Percentiles rank a stretch among this genome's conserved stretches.
Conservation (phyloP, 2,888 invertebrate genomes). For the Phasia obesa region DNA sequence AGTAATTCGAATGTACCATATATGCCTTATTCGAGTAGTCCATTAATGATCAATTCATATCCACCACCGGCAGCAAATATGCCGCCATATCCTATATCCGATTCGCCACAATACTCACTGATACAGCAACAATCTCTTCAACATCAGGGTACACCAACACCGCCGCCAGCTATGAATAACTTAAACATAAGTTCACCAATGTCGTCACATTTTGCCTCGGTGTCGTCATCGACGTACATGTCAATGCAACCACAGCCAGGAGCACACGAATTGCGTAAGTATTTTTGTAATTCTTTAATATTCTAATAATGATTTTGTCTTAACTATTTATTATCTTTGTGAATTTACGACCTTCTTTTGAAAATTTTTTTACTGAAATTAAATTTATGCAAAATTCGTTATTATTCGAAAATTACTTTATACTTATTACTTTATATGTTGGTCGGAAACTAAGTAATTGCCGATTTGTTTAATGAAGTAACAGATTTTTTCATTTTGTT, state of each 20-base stretch:
- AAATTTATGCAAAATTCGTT: no score
- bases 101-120: constrained; percentile 77
- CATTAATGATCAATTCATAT: constrained; percentile 80
- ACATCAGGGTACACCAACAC: constrained; percentile 44
- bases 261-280: constrained; percentile 78
- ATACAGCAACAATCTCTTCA: constrained; percentile 64
- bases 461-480: no score
- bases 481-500: no score
- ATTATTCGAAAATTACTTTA: no score
- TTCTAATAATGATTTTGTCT: neutral
- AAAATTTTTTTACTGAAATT: no score
- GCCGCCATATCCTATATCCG: constrained; percentile 75
- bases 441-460: no score
- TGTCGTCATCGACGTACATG: constrained; percentile 76
- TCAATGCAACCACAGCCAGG: constrained; percentile 71
- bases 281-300: constrained; percentile 2
- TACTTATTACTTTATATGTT: no score
- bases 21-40: constrained; percentile 79
- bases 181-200: constrained; percentile 47
- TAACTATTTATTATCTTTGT: no score
- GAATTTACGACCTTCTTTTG: no score
- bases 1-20: constrained; percentile 77
- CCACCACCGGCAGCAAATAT: constrained; percentile 77
- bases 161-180: constrained; percentile 57
- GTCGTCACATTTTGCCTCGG: constrained; percentile 72